These are phyloP conservation scores for Neodon shergylaensis DNA, from an alignment of 2,113 vertebrate genomes.

Conservation along the genomic window DNA sequence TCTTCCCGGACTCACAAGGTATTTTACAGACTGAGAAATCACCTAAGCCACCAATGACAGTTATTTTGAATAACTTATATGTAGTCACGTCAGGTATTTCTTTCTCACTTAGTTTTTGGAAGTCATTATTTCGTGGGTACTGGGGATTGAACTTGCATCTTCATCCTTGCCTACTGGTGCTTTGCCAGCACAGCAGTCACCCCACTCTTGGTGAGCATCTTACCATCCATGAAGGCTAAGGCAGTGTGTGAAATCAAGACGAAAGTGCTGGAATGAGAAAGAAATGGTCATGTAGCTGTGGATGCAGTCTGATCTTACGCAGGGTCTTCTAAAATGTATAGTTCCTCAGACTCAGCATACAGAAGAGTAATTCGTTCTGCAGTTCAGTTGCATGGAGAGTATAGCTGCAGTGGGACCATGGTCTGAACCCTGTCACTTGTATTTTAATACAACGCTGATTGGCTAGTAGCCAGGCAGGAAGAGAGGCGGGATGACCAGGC, in stretches of 20 bases:
- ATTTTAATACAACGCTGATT: too few relatives aligned
- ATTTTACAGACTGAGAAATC: neutral
- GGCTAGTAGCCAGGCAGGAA: too few relatives aligned
- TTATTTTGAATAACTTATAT: neutral
- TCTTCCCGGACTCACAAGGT: neutral
- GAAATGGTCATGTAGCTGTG: neutral
- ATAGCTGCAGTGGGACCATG: too few relatives aligned
- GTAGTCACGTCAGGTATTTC: neutral
- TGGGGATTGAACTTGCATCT: neutral
- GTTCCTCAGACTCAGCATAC: neutral
- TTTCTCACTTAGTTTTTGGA: neutral
- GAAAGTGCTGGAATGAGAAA: neutral
- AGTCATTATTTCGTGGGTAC: too few relatives aligned
- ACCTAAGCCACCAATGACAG: neutral
- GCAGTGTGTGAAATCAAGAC: neutral
- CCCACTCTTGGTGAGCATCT: neutral
- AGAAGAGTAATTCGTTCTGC: neutral
- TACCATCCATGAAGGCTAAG: neutral
- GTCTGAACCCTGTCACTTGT: too few relatives aligned
- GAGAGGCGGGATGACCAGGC: too few relatives aligned
- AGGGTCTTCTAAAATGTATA: constrained; percentile 6
- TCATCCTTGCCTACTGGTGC: neutral
- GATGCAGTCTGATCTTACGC: neutral
- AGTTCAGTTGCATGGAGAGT: neutral
- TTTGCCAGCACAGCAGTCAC: neutral